These are phyloP conservation scores for Alosa alosa DNA, from an alignment of 2,113 vertebrate species.

Conservation along the genomic window DNA sequence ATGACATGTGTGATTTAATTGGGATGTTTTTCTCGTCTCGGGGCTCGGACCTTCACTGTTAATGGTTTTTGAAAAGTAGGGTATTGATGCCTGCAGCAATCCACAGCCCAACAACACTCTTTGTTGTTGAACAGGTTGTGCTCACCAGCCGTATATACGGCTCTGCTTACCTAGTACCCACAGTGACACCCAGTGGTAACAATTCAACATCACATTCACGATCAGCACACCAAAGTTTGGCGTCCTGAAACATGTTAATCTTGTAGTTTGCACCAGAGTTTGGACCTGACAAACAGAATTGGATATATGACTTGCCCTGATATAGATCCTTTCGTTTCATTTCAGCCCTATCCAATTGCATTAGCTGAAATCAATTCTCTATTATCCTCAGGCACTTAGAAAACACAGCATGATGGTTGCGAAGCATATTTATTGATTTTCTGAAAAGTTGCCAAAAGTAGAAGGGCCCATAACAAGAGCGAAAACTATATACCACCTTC, in stretches of 20 bases:
- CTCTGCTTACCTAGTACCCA: not conserved
- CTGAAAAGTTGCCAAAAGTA: not conserved
- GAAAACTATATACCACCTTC: not conserved
- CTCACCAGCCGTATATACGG: too few relatives aligned
- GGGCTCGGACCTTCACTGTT: not conserved
- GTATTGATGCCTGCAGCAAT: not conserved
- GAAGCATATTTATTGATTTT: constrained; percentile 9
- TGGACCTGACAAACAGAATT: not conserved
- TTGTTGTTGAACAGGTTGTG: not conserved
- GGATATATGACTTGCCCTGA: not conserved
- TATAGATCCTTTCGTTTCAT: not conserved
- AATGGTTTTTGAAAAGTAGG: not conserved
- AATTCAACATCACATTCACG: not conserved
- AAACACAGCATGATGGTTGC: not conserved
- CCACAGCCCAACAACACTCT: not conserved
- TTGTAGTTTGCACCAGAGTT: not conserved
- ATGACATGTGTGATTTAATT: not conserved
- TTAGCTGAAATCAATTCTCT: constrained; percentile 5
- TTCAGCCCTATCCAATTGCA: not conserved
- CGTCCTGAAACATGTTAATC: not conserved
- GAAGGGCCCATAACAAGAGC: not conserved
- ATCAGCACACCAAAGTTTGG: not conserved
- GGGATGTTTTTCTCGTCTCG: not conserved
- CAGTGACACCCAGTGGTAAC: constrained; percentile 4
- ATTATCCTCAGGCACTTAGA: not conserved